A percentile compares a stretch with the other conserved stretches of the same genome.
phyloP scores from a whole-genome alignment of 2,797 vertebrate species.

The Sebastiscus albofasciatus region DNA sequence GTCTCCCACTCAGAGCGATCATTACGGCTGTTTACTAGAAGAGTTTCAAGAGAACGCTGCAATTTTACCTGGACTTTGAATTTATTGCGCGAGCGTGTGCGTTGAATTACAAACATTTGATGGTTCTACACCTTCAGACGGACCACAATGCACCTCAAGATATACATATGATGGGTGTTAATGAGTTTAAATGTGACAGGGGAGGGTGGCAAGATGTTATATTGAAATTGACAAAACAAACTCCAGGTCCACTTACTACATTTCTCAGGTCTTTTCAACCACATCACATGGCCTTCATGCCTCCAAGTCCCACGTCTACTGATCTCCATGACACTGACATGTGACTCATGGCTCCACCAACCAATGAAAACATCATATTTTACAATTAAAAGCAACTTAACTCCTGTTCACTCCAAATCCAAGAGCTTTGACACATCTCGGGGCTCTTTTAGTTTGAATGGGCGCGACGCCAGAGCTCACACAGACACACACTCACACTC shows the following conservation, averaged over 20 bases:
- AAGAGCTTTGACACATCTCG: slow-evolving; percentile 26
- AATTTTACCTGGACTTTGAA: slow-evolving; percentile 32
- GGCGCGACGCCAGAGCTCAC: slow-evolving; percentile 44
- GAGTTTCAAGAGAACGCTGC: slow-evolving; percentile 12
- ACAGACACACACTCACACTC: slow-evolving; percentile 10
- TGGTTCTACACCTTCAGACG: background rate
- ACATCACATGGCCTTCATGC: background rate
- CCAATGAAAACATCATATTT: background rate
- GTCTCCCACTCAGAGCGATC: slow-evolving; percentile 28
- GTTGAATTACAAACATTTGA: slow-evolving; percentile 6
- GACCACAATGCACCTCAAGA: background rate
- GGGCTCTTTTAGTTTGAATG: slow-evolving; percentile 27
- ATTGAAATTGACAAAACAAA: too few species aligned
- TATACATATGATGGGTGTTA: rapidly evolving
- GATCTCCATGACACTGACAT: background rate
- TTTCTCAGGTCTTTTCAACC: background rate
- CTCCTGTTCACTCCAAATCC: slow-evolving; percentile 17
- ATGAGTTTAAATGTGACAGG: background rate
- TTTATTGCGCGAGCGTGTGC: background rate
- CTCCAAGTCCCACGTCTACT: too few species aligned
- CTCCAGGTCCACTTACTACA: background rate
- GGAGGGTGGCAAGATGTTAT: background rate
- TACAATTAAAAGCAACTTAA: slow-evolving; percentile 15
- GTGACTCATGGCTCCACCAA: background rate
- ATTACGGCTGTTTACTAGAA: slow-evolving; percentile 23